Conservation (phyloP, 2,797 vertebrate species). For the Coluber constrictor region DNA sequence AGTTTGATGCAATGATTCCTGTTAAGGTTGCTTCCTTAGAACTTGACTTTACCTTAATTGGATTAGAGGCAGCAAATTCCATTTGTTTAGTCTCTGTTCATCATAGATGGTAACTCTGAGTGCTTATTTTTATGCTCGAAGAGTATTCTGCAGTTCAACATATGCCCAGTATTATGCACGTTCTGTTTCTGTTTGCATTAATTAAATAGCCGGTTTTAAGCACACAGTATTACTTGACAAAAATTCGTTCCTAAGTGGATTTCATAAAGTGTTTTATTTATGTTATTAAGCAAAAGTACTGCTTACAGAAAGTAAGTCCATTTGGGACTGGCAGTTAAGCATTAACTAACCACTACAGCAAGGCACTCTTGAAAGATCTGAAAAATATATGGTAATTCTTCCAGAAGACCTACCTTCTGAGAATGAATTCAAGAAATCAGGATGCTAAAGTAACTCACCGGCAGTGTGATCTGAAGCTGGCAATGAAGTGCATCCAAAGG, state of each 20-base stretch:
- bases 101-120: neutral
- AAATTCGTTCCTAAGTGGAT: constrained; percentile 42
- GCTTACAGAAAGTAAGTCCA: constrained; percentile 34
- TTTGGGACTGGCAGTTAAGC: constrained; percentile 28
- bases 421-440: constrained; percentile 43
- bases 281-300: constrained; percentile 44
- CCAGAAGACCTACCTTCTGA: constrained; percentile 30
- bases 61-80: neutral
- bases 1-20: neutral
- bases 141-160: constrained; percentile 54
- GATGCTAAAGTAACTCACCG: neutral
- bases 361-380: constrained; percentile 1
- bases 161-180: constrained; percentile 47
- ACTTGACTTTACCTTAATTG: neutral
- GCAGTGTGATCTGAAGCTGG: neutral
- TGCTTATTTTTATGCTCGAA: constrained; percentile 58
- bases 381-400: constrained; percentile 1
- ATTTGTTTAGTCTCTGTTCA: constrained; percentile 14
- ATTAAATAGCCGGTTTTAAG: constrained; percentile 38
- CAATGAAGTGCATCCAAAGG: neutral
- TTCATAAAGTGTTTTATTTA: constrained; percentile 49
- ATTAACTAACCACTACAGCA: constrained; percentile 30
- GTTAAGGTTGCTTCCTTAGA: neutral
- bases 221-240: constrained; percentile 30
- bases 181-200: constrained; percentile 44